Evolutionary conservation across 2,113 vertebrate genomes (phyloP), one percentile per base, ranked within the genome.

Genomic region (Ochotona princeps): DNA sequence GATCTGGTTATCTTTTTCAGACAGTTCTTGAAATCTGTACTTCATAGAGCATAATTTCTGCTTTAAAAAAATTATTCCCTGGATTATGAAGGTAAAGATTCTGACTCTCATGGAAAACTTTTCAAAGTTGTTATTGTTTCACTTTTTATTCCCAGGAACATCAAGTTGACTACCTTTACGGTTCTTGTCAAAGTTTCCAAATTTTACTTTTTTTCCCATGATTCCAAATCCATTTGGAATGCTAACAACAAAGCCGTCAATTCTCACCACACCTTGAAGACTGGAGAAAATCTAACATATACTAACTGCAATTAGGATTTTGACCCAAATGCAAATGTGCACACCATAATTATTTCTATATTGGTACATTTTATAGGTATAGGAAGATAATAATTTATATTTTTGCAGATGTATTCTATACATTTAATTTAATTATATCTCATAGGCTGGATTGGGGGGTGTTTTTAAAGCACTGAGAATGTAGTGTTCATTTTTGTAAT

Each of bases 401-500:
- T 90, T 63, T 74, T 95, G 21, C 18, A 96, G 95, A 92, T 74
- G 89, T 80, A 85, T 78, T n/a, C 12, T 89, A 82, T 87, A 7
- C 74, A 80, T 80, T 88, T 94, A 88, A 89, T 89, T 89, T 91
- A 63, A 85, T 35, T 75, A 92, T 63, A 94, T 93, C 83, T 13
- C 93, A 96, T 10, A 21, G 38, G 25, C 57, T 96, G 49, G 76
- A 94, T 93, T 90, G 9, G 70, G 83, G 65, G 47, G 38, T 89
- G 61, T 93, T 95, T 97, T 94, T 87, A 83, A 96, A 93, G 32
- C 88, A 30, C 67, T 94, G 69, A 93, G 86, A 88, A 80, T 83
- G 84, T 97, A 95, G 79, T 81, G 57, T 96, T 97, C 69, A 96
- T 97, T 97, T 98, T 95, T 97, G 93, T 92, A 99, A 96, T 67